Evolutionary conservation across 2,888 invertebrate species (phyloP).

Genomic region (Morpho helenor): DNA sequence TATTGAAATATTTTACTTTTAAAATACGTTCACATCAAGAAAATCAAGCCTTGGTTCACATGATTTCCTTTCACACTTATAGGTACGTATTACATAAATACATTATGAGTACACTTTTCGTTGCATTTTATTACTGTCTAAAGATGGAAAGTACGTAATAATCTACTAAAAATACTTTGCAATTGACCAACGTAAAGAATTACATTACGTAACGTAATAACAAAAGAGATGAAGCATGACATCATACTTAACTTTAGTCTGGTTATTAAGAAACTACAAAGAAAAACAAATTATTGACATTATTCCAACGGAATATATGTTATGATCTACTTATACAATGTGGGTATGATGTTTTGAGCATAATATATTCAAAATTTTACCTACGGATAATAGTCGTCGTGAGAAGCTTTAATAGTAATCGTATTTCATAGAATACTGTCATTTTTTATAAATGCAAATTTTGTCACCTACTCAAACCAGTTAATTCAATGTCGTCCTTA

Average conservation of each 20-base stretch:
- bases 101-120: conserved; percentile 7
- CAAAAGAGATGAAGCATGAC: conserved; percentile 13
- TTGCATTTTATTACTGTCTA: conserved; percentile 12
- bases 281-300: too few species aligned
- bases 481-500: conserved; percentile 7
- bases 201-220: conserved; percentile 19
- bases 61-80: conserved; percentile 5
- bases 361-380: too few species aligned
- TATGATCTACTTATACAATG: too few species aligned
- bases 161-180: conserved; percentile 13
- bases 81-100: conserved; percentile 9
- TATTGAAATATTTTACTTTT: background rate
- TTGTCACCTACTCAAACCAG: conserved; percentile 4
- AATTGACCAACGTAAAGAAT: conserved; percentile 12
- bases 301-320: too few species aligned
- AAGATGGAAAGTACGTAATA: conserved; percentile 14
- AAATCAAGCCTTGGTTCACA: conserved; percentile 7
- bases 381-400: too few species aligned
- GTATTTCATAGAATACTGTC: too few species aligned
- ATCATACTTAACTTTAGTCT: background rate
- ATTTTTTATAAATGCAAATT: background rate
- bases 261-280: too few species aligned
- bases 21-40: background rate
- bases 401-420: too few species aligned
- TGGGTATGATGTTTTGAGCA: too few species aligned